These are phyloP conservation scores for Hoplias malabaricus DNA, from an alignment of 2,113 vertebrate genomes.

Conservation along the genomic window DNA sequence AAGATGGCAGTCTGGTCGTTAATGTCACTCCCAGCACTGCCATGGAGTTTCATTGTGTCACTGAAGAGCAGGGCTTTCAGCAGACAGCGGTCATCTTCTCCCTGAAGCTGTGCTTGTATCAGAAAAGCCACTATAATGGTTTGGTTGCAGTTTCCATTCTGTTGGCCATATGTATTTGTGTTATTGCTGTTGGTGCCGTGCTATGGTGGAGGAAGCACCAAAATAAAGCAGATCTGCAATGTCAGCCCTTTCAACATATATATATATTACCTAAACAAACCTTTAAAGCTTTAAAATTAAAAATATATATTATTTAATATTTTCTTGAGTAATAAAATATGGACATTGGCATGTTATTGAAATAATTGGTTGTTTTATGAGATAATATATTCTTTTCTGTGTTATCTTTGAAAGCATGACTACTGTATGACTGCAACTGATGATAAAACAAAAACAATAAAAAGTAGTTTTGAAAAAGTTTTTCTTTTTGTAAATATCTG, in stretches of 20 bases:
- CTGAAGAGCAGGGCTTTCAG: slow-evolving; percentile 48
- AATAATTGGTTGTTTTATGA: too few species aligned
- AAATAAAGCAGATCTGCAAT: neutral
- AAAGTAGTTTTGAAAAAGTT: too few species aligned
- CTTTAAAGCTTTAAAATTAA: too few species aligned
- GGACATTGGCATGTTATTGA: too few species aligned
- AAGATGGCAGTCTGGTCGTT: slow-evolving; percentile 56
- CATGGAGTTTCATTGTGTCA: slow-evolving; percentile 53
- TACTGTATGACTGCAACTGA: too few species aligned
- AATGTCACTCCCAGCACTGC: slow-evolving; percentile 21
- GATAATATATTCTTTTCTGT: too few species aligned
- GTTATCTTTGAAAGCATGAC: too few species aligned
- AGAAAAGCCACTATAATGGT: slow-evolving; percentile 51
- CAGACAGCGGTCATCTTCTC: slow-evolving; percentile 32
- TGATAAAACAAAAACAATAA: too few species aligned
- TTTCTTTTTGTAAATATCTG: too few species aligned
- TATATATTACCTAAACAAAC: too few species aligned
- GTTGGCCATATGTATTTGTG: slow-evolving; percentile 39
- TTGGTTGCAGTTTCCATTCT: slow-evolving; percentile 58
- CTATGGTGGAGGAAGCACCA: neutral
- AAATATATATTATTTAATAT: too few species aligned
- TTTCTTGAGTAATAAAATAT: too few species aligned
- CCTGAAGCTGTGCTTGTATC: neutral
- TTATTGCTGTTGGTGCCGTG: neutral
- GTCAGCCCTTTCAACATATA: neutral